Conservation (phyloP, 2,113 vertebrate species). For the Pygoscelis adeliae region DNA sequence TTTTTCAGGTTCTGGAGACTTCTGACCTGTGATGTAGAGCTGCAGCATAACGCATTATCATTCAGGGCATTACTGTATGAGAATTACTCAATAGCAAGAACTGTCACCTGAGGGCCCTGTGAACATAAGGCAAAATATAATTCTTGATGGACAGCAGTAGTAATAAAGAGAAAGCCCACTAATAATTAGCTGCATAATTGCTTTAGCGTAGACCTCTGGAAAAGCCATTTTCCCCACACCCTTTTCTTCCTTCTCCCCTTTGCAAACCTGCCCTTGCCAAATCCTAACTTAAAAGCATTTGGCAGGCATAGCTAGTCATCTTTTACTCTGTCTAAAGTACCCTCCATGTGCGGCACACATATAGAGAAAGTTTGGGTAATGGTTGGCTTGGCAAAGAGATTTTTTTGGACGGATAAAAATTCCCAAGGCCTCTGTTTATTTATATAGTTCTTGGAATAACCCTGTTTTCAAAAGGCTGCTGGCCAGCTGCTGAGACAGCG, state of each 20-base stretch:
- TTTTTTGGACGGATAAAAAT: slow-evolving; percentile 74
- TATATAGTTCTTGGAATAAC: slow-evolving; percentile 81
- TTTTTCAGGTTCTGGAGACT: not conserved
- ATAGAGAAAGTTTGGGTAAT: slow-evolving; percentile 62
- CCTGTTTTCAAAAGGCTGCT: slow-evolving; percentile 68
- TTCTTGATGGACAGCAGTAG: not conserved
- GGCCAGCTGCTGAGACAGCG: slow-evolving; percentile 73
- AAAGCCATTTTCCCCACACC: slow-evolving; percentile 7
- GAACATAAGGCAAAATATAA: not conserved
- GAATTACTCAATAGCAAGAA: not conserved
- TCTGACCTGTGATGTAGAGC: not conserved
- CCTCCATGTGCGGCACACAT: slow-evolving; percentile 35
- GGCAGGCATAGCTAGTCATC: not conserved
- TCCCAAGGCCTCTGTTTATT: slow-evolving; percentile 86
- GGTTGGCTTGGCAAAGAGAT: slow-evolving; percentile 43
- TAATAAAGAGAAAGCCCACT: not conserved
- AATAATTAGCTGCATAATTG: slow-evolving; percentile 24
- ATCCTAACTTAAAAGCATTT: slow-evolving; percentile 28
- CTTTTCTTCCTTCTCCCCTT: not conserved
- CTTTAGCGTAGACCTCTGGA: slow-evolving; percentile 7
- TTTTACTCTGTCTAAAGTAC: slow-evolving; percentile 26
- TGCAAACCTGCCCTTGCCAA: not conserved
- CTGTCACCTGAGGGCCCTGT: not conserved
- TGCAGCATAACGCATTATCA: not conserved
- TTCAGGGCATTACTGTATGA: not conserved